Evolutionary conservation across 2,113 vertebrate species (phyloP).

Genomic region (Pollimyrus isidori): DNA sequence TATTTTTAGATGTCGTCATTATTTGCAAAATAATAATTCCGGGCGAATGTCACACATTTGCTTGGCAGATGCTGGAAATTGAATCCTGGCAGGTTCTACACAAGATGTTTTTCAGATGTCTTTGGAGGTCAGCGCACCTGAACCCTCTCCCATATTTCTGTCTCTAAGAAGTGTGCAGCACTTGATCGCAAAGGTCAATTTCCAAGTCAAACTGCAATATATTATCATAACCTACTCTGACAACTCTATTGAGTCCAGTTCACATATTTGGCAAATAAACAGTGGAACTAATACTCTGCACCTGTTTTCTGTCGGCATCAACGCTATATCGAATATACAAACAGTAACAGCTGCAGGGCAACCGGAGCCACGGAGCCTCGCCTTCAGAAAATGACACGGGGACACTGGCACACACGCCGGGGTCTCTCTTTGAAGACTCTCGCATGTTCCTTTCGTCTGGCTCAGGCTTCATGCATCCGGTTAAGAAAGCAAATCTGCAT

Average conservation of each 20-base stretch:
- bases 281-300: conserved; percentile 54
- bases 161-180: conserved; percentile 16
- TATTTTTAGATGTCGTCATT: neutral
- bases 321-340: conserved; percentile 52
- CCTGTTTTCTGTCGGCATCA: conserved; percentile 55
- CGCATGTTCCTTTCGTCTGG: conserved; percentile 36
- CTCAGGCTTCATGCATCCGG: conserved; percentile 47
- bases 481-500: conserved; percentile 27
- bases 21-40: neutral
- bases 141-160: conserved; percentile 34
- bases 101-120: conserved; percentile 25
- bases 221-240: conserved; percentile 47
- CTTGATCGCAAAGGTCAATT: conserved; percentile 43
- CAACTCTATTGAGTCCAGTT: conserved; percentile 42
- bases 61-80: neutral
- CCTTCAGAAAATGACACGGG: conserved; percentile 33
- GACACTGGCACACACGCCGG: conserved; percentile 23
- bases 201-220: conserved; percentile 39
- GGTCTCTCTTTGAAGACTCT: conserved; percentile 23
- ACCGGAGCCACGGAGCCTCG: conserved; percentile 38
- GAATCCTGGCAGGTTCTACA: neutral
- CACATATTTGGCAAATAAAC: conserved; percentile 37
- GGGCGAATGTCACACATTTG: neutral
- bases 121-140: conserved; percentile 37
- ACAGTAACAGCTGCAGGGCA: conserved; percentile 61